These are phyloP conservation scores for Pristionchus arcanus DNA, from an alignment of 2,888 invertebrate species.

Conservation along the genomic window DNA sequence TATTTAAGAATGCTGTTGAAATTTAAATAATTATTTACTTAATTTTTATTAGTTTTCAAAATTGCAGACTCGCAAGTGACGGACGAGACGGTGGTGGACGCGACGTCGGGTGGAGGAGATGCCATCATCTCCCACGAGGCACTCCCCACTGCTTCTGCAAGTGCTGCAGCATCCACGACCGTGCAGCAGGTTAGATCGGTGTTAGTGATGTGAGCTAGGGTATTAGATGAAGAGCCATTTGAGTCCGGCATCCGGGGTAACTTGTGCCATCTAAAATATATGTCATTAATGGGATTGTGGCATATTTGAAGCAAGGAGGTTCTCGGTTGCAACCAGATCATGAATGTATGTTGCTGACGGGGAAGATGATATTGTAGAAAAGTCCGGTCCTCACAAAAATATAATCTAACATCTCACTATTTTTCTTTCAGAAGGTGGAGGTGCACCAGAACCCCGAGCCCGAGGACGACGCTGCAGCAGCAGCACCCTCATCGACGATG, in stretches of 20 bases:
- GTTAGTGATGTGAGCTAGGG: not conserved
- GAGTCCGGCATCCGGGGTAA: too few species aligned
- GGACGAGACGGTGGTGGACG: not conserved
- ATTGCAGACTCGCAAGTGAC: constrained; percentile 23
- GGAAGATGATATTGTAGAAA: too few species aligned
- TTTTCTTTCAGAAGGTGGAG: not conserved
- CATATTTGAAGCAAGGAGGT: not conserved
- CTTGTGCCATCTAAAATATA: not conserved
- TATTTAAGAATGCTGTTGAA: too few species aligned
- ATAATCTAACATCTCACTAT: too few species aligned
- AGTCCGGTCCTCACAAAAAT: too few species aligned
- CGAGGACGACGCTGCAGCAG: not conserved
- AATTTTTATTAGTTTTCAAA: not conserved
- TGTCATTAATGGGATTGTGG: too few species aligned
- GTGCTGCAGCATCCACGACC: too few species aligned
- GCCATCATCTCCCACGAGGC: not conserved
- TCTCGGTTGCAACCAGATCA: too few species aligned
- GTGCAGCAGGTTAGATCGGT: not conserved
- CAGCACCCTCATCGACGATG: not conserved
- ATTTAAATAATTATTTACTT: too few species aligned
- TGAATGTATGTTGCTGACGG: too few species aligned
- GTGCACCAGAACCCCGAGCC: not conserved
- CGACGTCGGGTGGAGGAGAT: not conserved
- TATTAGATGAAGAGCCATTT: too few species aligned
- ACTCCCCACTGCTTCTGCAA: not conserved